A percentile compares a stretch with the other conserved stretches of the same genome.
Evolutionary conservation across 2,797 vertebrate species (phyloP).

Genomic region (Alfaro cultratus): DNA sequence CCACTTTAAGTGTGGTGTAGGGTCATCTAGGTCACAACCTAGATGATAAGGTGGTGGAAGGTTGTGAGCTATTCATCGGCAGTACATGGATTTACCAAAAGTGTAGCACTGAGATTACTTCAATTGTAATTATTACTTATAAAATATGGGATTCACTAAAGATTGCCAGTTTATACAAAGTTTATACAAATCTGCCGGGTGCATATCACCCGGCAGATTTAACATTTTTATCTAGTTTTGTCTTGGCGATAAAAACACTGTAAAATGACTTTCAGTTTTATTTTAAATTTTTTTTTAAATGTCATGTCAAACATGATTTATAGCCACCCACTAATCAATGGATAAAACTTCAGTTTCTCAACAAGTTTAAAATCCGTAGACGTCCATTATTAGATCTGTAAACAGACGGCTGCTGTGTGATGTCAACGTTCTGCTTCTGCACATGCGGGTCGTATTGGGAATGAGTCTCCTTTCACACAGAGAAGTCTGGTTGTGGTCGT

Average conservation of each 20-base stretch:
- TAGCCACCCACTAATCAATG: not conserved
- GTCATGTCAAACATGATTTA: not conserved
- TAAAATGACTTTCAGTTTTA: not conserved
- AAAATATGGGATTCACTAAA: not conserved
- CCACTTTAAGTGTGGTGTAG: not conserved
- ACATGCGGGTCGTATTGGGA: too few relatives aligned
- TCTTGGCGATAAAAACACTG: not conserved
- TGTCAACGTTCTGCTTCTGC: too few relatives aligned
- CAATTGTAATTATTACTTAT: not conserved
- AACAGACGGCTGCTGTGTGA: too few relatives aligned
- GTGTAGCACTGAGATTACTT: not conserved
- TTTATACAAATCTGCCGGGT: not conserved
- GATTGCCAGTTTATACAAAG: not conserved
- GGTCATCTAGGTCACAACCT: not conserved
- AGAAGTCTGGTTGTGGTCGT: too few relatives aligned
- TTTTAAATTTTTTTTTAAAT: not conserved
- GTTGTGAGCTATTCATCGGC: not conserved
- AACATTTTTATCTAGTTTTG: not conserved
- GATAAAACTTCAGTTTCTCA: not conserved
- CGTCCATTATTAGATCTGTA: too few relatives aligned
- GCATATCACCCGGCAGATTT: not conserved
- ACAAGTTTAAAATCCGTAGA: too few relatives aligned
- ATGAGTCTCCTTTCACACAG: too few relatives aligned
- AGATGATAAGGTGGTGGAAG: not conserved
- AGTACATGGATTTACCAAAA: not conserved